Evolutionary conservation across 2,113 vertebrate genomes (phyloP), one percentile per base, ranked within the genome.

Genomic region (Indicator maculatus): DNA sequence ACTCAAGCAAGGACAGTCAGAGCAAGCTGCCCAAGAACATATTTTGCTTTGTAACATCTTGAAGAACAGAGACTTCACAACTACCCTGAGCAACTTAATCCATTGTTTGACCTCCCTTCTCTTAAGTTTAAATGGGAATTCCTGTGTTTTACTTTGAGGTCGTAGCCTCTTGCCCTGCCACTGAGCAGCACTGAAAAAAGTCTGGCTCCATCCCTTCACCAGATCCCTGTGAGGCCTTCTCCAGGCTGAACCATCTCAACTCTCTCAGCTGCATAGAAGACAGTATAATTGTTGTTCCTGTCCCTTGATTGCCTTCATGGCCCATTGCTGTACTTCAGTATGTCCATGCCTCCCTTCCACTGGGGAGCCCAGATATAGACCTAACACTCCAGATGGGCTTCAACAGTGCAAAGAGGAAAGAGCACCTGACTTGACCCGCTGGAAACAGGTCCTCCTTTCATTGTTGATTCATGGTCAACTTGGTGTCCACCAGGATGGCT

Each of bases 361-460:
- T 36, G 41, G 14, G 19, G 16, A 38, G 8, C 17, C 52, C 52
- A 71, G 31, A 79, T 21, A 3, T 8, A 47, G 36, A 67, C 4
- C 8, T 47, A 67, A 10, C 1, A 2, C 15, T 55, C 8, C 38
- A 50, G 31, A 33, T 50, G 23, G 60, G 16, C 31, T 76, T 77
- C 70, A 28, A 16, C 39, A 36, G 7, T 26, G n/a, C 15, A 44
- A 23, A 59, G 23, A 33, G 12, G 11, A 74, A 44, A 5, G 7
- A 44, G 9, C 12, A 50, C 27, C 18, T 44, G 21, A 23, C 19
- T 66, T 27, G 19, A 27, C 26, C 16, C 83, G 13, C 41, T 47
- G 20, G 31, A 21, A 58, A 18, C 0, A 1, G 4, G 36, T 7
- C 53, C 31, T 50, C 28, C 33, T 0, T 3, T 2, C 78, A 31